Base-by-base conservation (phyloP, 2,888 invertebrate species). In the Platycnemis pennipes region DNA sequence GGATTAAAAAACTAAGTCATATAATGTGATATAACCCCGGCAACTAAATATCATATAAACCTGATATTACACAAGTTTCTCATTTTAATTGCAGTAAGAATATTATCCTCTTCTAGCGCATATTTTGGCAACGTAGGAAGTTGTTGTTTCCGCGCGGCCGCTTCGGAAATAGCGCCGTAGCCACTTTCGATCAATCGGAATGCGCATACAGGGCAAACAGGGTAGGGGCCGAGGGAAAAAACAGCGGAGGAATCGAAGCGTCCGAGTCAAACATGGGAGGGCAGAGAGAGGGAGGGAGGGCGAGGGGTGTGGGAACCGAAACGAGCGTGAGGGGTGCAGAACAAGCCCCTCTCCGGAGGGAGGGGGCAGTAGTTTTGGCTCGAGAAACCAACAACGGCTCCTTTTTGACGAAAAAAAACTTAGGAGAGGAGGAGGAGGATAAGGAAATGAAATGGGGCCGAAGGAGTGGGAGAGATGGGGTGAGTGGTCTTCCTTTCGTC, bases 321-420 rank as follows among this genome's bases (percentile, higher is more conserved):
- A 63, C n/a, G 19, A 63, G 63, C 22, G 63, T 7, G 63, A 2
- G 63, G 63, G 77, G 77, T 37, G 37, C 22, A 2, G 77, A 63
- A 63, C 91, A 63, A 53, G 89, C 53, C 31, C 56, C 42, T 19
- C 42, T 53, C 19, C 53, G 89, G 89, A 26, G 19, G 87, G 46
- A n/a, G 87, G 86, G 86, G 22, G n/a, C 26, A 45, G 89, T 22
- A 42, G 89, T 56, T 31, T 91, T 91, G 91, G 91, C 91, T 91
- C 63, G 91, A 37, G 63, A 91, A 91, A 91, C 91, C 69, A 26
- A 89, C 56, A 56, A 56, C 42, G 56, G 37, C 13, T 42, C 56
- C 56, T 31, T 26, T 63, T 37, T 86, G 42, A 37, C 42, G 69
- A 91, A 91, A 91, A 91, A 53, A 37, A 91, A 91, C 44, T n/a